Evolutionary conservation across 1,140 invertebrate species (phyloP).

Genomic region (Meloidogyne exigua): DNA sequence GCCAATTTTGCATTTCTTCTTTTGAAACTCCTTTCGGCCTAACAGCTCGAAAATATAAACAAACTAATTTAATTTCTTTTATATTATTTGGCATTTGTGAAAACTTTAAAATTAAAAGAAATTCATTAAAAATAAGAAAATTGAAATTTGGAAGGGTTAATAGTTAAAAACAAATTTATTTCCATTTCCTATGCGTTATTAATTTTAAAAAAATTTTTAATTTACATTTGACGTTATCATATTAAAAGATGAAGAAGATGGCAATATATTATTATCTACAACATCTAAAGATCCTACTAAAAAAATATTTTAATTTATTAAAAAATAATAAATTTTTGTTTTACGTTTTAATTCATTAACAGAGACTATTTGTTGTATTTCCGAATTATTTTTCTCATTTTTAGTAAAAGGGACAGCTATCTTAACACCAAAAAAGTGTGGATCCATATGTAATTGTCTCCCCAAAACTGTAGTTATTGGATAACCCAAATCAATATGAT

Average conservation of each 20-base stretch:
- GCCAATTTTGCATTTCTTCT: slow-evolving; percentile 49
- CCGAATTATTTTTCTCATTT: not conserved
- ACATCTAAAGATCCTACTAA: not conserved
- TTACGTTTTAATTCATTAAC: slow-evolving; percentile 7
- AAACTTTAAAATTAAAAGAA: slow-evolving; percentile 14
- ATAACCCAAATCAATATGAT: slow-evolving; percentile 60
- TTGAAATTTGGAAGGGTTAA: not conserved
- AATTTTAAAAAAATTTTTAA: no score
- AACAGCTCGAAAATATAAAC: slow-evolving; percentile 61
- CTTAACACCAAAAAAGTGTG: slow-evolving; percentile 62
- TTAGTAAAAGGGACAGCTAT: slow-evolving; percentile 31
- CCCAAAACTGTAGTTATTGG: slow-evolving; percentile 60
- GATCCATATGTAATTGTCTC: slow-evolving; percentile 60
- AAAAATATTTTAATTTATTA: not conserved
- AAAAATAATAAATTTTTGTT: slow-evolving; percentile 10
- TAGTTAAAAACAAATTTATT: no score
- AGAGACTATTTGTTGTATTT: not conserved
- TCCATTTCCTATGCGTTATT: no score
- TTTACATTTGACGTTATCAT: not conserved
- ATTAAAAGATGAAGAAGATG: not conserved
- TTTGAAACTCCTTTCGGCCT: slow-evolving; percentile 31
- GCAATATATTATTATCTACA: not conserved
- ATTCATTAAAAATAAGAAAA: not conserved
- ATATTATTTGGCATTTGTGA: slow-evolving; percentile 59
- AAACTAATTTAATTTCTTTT: slow-evolving; percentile 53